phyloP scores from a whole-genome alignment of 2,113 vertebrate species.

The Pseudolaguvia tuberculata region DNA sequence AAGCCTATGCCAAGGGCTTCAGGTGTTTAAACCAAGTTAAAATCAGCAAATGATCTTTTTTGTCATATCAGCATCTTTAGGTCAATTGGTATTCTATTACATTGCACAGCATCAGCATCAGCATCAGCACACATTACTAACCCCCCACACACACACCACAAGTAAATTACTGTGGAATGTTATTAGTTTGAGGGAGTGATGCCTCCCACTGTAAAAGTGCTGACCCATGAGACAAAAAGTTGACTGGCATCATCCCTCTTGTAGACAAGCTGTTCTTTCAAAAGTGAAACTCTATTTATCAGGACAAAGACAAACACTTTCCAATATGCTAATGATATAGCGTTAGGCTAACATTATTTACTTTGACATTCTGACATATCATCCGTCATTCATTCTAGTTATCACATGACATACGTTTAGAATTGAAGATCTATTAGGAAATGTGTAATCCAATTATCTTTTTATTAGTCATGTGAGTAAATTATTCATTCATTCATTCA shows the following conservation, averaged over 20 bases:
- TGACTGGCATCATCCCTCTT: slow-evolving; percentile 11
- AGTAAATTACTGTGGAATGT: slow-evolving; percentile 7
- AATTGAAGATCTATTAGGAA: slow-evolving; percentile 15
- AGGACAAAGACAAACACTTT: neutral
- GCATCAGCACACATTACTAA: slow-evolving; percentile 30
- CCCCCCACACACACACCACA: neutral
- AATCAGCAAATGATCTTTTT: neutral
- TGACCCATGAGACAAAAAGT: slow-evolving; percentile 29
- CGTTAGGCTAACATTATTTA: slow-evolving; percentile 24
- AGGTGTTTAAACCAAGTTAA: neutral
- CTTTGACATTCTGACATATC: neutral
- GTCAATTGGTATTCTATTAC: slow-evolving; percentile 21
- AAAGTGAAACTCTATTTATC: slow-evolving; percentile 1
- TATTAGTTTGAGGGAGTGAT: slow-evolving; percentile 35
- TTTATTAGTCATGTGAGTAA: neutral
- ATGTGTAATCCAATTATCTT: slow-evolving; percentile 10
- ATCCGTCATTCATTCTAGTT: neutral
- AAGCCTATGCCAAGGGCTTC: neutral
- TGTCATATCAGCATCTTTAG: slow-evolving; percentile 26
- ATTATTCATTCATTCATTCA: too few relatives aligned
- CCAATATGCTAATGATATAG: slow-evolving; percentile 8
- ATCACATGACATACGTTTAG: neutral
- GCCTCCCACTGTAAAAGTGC: neutral
- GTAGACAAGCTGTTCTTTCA: slow-evolving; percentile 9
- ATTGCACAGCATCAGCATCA: slow-evolving; percentile 34